Evolutionary conservation across 2,888 invertebrate species (phyloP), one percentile per base, ranked within the genome.

Genomic region (Synergus japonicus): DNA sequence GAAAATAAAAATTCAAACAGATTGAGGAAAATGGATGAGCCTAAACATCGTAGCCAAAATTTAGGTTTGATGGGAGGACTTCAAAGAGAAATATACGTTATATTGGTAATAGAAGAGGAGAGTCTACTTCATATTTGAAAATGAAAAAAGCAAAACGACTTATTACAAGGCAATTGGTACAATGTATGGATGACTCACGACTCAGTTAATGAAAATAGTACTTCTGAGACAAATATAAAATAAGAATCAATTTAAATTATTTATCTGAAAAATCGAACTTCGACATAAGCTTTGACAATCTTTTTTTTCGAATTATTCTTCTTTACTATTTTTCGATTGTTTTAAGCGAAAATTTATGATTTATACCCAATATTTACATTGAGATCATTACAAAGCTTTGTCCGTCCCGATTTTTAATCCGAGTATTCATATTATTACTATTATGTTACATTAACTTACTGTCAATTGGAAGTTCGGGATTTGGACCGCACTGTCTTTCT

Each of bases 401-500:
- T 5, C 37, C 37, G 37, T 37, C 4, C 5, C 37, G 4, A 37
- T 37, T 37, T 37, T 37, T 4, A 4, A 4, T 37, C 5, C 4
- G 0, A 37, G 37, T 37, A 5, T 37, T 37, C 2, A 3, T 37
- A 37, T 4, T 37, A 37, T 37, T 37, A 29, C 3, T 29, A 29
- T 29, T 60, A 41, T 0, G 10, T 7, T 58, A 41, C 76, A 80
- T 64, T 37, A 73, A 89, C 93, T 91, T 92, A 94, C 94, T 95
- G 84, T 96, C 94, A 41, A 96, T 92, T 15, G 96, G 95, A 22
- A 97, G 92, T 60, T 78, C 29, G 13, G 94, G 94, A 81, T 87
- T 82, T 65, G 77, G 79, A n/a, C 76, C 77, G 54, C 85, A 88
- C 90, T 95, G 95, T 83, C 92, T 91, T 87, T 94, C 87, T 89